Base-by-base conservation (phyloP, 2,113 vertebrate genomes). In the Trogon melanurus region DNA sequence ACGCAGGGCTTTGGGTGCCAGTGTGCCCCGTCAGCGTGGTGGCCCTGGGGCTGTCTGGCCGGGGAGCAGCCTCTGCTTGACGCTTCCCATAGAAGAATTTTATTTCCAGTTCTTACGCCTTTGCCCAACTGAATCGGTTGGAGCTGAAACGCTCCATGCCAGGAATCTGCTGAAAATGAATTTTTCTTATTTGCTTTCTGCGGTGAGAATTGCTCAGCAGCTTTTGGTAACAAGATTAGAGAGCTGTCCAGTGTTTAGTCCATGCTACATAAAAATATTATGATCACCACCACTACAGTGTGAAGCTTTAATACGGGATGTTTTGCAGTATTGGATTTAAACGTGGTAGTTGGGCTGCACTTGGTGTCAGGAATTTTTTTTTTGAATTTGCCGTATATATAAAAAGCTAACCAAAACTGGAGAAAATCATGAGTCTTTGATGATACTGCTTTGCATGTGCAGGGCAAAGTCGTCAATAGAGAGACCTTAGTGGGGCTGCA, bases 211-310 rank as follows among this genome's bases (percentile, higher is more conserved):
- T 85, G 45, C 81, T 94, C 88, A 57, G 85, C 44, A 81, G 94
- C 64, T 94, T 91, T 91, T 3, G 1, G 50, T 85, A 91, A 94
- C 56, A n/a, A 58, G 85, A 76, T 94, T 62, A 88, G 64, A 83
- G 58, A 66, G 85, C 82, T 54, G 71, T 26, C 54, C 85, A 56
- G 36, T 85, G 78, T 79, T 90, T 85, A 82, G 85, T 29, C 66
- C 26, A 16, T 76, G 45, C 64, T 82, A 75, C 66, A 56, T 66
- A 44, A 87, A 41, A 14, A 8, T 48, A 8, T 82, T 74, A 38
- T 57, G 36, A 36, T 36, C 9, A 36, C 36, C 79, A 21, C 23
- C 23, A 8, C 36, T 27, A 6, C 32, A 34, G 15, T n/a, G 57
- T 47, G 62, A 85, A 60, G 48, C 20, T 75, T 41, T 58, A 70